These are phyloP conservation scores for Ictalurus punctatus DNA, from an alignment of 2,113 vertebrate genomes.

Conservation along the genomic window DNA sequence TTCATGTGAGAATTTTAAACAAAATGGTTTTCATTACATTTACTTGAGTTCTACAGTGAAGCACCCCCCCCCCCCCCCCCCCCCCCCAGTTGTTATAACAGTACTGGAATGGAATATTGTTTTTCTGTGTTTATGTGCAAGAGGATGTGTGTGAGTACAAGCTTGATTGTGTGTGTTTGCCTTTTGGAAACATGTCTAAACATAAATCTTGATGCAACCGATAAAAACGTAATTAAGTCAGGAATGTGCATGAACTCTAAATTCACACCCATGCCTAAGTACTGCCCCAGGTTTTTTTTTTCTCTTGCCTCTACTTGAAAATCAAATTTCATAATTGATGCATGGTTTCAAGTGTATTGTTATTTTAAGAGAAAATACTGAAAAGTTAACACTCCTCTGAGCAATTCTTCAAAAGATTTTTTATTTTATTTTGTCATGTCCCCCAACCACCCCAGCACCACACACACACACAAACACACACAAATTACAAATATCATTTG, in stretches of 20 bases:
- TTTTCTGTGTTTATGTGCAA: background rate
- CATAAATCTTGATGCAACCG: constrained; percentile 9
- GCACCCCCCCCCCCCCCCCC: too few relatives aligned
- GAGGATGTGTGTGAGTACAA: background rate
- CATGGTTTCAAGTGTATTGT: background rate
- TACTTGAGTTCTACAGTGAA: background rate
- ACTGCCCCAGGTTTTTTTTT: constrained; percentile 4
- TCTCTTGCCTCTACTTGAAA: background rate
- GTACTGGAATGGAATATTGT: background rate
- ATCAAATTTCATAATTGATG: background rate
- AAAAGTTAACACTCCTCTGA: background rate
- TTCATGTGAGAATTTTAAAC: background rate
- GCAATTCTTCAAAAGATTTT: too few relatives aligned
- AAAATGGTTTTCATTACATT: background rate
- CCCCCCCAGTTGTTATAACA: background rate
- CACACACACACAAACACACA: too few relatives aligned
- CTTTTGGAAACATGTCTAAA: constrained; percentile 5
- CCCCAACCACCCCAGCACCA: too few relatives aligned
- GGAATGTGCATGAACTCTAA: background rate
- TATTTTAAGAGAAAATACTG: background rate
- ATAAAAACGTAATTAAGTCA: background rate
- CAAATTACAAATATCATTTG: constrained; percentile 8
- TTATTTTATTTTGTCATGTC: too few relatives aligned
- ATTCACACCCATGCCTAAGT: background rate
- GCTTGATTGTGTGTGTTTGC: background rate